Evolutionary conservation across 2,113 vertebrate genomes (phyloP), one percentile per base, ranked within the genome.

Genomic region (Lepidothrix coronata): DNA sequence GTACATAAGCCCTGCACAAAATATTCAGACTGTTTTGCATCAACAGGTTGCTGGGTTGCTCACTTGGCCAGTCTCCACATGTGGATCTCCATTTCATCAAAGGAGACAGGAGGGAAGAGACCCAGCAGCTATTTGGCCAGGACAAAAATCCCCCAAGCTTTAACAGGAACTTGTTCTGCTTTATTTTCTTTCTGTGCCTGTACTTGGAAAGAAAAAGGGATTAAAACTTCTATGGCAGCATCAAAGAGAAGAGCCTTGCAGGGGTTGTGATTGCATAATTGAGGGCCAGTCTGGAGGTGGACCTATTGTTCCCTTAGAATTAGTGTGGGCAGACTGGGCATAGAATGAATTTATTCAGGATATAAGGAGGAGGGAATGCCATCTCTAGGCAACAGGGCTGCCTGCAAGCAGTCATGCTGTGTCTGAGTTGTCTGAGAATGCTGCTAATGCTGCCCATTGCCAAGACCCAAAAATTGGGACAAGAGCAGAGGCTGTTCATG

Each of bases 381-480:
- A 49, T 24, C 19, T 81, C 37, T 39, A 59, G 44, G 70, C 57
- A 81, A 5, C 44, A 33, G 25, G 46, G 46, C 28, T 89, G 89
- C 31, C 33, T 88, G 51, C 35, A 39, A 57, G 55, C 35, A 52
- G 24, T 54, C 37, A 13, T 14, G 15, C 44, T 37, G 37, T 28
- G 35, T 33, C 58, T 67, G 61, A 8, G n/a, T 55, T n/a, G 58
- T 55, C n/a, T 57, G 73, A 61, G 76, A 57, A 9, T 1, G 5
- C 54, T 85, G 71, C 23, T 67, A 15, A 41, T 0, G 0, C 58
- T 85, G 24, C 58, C 8, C 1, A 3, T 27, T 57, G 14, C 68
- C 37, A 72, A 44, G 54, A 65, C 27, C 11, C 0, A 4, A 17
- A 55, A 54, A 22, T 61, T 78, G 70, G n/a, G 37, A 52, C 12